Conservation (phyloP, 2,888 invertebrate genomes). For the Pelosia muscerda region DNA sequence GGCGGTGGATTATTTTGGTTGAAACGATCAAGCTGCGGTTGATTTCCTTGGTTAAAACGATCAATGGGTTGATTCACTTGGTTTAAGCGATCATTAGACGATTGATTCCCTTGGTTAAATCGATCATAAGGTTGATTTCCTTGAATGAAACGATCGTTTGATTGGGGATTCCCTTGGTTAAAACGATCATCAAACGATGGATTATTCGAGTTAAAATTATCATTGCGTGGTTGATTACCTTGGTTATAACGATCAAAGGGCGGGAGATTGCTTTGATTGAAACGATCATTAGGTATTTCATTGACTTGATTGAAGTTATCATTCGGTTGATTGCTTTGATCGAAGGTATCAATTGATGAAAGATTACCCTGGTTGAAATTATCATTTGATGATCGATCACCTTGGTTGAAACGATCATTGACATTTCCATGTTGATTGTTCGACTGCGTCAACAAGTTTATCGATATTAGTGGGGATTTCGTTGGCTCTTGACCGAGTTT, state of each 20-base stretch:
- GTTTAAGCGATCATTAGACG: slow-evolving; percentile 14
- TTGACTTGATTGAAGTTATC: slow-evolving; percentile 13
- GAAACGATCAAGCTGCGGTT: slow-evolving; percentile 32
- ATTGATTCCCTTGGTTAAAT: slow-evolving; percentile 8
- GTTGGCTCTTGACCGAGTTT: slow-evolving; percentile 19
- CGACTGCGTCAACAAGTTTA: not conserved
- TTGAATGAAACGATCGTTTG: slow-evolving; percentile 26
- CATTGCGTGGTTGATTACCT: slow-evolving; percentile 30
- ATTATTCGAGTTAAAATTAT: slow-evolving; percentile 31
- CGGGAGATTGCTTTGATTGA: slow-evolving; percentile 17
- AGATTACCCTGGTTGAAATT: slow-evolving; percentile 38
- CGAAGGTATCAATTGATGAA: slow-evolving; percentile 16
- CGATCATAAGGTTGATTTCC: not conserved
- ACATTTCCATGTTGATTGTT: not conserved
- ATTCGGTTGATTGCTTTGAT: slow-evolving; percentile 10
- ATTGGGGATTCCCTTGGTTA: slow-evolving; percentile 5
- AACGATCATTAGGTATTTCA: slow-evolving; percentile 23
- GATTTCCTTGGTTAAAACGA: slow-evolving; percentile 37
- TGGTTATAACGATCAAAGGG: slow-evolving; percentile 28
- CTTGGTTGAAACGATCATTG: slow-evolving; percentile 17
- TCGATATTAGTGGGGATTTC: not conserved
- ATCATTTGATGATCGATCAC: slow-evolving; percentile 17
- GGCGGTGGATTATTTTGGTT: slow-evolving; percentile 22
- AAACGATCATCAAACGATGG: slow-evolving; percentile 12
- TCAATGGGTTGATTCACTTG: slow-evolving; percentile 21